These are phyloP conservation scores for Callipepla californica DNA, from an alignment of 2,113 vertebrate species.

Conservation along the genomic window DNA sequence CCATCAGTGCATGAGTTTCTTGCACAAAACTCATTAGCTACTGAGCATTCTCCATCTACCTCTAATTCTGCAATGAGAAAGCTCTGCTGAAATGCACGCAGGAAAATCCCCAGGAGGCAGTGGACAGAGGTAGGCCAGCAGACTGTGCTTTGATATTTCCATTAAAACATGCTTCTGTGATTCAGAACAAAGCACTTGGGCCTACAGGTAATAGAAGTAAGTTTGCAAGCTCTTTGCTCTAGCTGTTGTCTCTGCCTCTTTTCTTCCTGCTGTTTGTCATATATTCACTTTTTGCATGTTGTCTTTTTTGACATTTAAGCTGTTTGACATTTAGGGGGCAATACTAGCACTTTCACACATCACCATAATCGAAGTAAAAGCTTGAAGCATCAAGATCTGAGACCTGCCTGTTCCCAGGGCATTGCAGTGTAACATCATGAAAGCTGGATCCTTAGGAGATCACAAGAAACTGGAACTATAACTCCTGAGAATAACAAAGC, in stretches of 20 bases:
- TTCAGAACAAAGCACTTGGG: conserved; percentile 14
- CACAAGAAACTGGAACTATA: conserved; percentile 52
- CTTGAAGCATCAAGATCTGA: conserved; percentile 46
- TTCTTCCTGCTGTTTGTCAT: conserved; percentile 35
- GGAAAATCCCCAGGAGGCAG: neutral
- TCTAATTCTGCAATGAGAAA: conserved; percentile 11
- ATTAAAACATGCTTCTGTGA: neutral
- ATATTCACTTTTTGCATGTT: conserved; percentile 38
- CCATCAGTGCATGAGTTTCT: neutral
- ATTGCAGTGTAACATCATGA: conserved; percentile 14
- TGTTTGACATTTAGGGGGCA: neutral
- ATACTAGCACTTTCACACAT: conserved; percentile 35
- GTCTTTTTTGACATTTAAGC: conserved; percentile 52
- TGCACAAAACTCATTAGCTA: neutral
- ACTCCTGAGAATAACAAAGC: conserved; percentile 34
- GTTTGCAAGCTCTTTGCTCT: conserved; percentile 36
- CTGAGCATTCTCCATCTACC: neutral
- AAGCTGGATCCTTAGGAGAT: conserved; percentile 46
- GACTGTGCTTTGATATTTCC: conserved; percentile 4
- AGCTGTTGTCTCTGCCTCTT: conserved; percentile 25
- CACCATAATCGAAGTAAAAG: conserved; percentile 55
- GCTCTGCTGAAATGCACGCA: neutral
- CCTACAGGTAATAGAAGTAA: neutral
- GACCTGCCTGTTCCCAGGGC: conserved; percentile 33
- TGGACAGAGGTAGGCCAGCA: neutral